Conservation (phyloP, 2,888 invertebrate genomes). For the Teleiodes luculella region DNA sequence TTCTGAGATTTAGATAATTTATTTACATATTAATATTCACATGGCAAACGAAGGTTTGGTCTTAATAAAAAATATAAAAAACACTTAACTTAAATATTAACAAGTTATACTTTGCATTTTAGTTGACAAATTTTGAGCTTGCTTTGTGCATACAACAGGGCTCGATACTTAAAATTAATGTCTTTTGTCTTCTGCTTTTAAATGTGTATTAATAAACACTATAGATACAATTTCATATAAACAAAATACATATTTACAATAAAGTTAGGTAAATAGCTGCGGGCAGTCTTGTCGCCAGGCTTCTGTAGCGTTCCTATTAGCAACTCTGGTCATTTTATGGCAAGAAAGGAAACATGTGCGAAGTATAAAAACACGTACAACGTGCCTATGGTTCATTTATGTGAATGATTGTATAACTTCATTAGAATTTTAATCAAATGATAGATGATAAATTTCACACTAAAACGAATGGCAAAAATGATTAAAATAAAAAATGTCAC, state of each 20-base stretch:
- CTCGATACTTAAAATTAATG: conserved; percentile 37
- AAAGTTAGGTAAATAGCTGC: conserved; percentile 3
- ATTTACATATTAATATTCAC: conserved; percentile 44
- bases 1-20: conserved; percentile 24
- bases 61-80: conserved; percentile 34
- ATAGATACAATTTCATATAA: conserved; percentile 5
- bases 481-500: not conserved
- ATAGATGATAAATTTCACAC: not conserved
- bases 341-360: not conserved
- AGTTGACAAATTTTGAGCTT: conserved; percentile 41
- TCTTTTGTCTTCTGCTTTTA: conserved; percentile 43
- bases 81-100: conserved; percentile 28
- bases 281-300: conserved; percentile 7
- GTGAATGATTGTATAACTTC: no score
- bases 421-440: no score
- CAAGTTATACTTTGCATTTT: conserved; percentile 41
- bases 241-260: conserved; percentile 13
- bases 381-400: no score
- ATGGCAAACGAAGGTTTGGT: conserved; percentile 71
- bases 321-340: not conserved
- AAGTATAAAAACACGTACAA: not conserved
- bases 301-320: not conserved
- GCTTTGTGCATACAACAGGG: conserved; percentile 42
- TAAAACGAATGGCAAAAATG: not conserved
- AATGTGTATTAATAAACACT: no score